phyloP scores from a whole-genome alignment of 2,113 vertebrate species.

The Hydrolagus affinis region DNA sequence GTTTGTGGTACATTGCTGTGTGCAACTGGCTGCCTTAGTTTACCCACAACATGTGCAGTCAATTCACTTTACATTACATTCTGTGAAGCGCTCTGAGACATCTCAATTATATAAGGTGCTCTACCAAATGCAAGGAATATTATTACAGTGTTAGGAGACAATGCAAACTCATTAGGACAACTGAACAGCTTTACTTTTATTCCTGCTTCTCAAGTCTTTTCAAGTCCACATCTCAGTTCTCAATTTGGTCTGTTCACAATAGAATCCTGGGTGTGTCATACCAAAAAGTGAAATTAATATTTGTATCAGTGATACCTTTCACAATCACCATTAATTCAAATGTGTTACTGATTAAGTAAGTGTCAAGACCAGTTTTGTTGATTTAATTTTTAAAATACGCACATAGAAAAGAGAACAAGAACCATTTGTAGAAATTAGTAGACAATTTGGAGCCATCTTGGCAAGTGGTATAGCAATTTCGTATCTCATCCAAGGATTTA shows the following conservation, averaged over 20 bases:
- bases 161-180: background rate
- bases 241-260: constrained; percentile 11
- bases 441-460: background rate
- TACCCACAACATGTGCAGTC: no score
- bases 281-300: constrained; percentile 19
- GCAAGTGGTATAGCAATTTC: background rate
- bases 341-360: constrained; percentile 8
- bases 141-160: no score
- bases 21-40: no score
- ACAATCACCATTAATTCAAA: background rate
- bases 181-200: background rate
- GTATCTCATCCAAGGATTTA: constrained; percentile 3
- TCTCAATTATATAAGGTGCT: no score
- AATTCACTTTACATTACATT: no score
- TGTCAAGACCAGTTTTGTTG: background rate
- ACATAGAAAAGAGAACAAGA: background rate
- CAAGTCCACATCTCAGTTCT: background rate
- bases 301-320: background rate
- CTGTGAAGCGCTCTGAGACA: no score
- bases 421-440: background rate
- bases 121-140: no score
- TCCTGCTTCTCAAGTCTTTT: background rate
- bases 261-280: background rate
- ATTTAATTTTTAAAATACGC: background rate
- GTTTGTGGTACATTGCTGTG: background rate